These are phyloP conservation scores for Coturnix japonica DNA, from an alignment of 2,113 vertebrate genomes.

Conservation along the genomic window DNA sequence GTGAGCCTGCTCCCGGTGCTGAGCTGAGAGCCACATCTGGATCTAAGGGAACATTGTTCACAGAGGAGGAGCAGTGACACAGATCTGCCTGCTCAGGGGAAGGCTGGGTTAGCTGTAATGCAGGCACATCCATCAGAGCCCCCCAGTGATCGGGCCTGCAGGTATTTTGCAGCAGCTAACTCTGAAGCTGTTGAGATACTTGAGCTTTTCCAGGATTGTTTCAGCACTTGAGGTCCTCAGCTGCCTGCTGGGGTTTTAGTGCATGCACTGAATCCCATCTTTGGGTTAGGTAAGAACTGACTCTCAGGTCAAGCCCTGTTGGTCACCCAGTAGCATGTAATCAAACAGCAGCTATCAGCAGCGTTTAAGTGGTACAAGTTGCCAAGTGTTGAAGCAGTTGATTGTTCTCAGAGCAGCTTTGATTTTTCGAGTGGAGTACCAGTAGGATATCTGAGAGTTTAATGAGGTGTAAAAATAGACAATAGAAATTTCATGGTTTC, in stretches of 20 bases:
- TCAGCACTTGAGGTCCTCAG: not conserved
- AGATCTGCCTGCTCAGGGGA: not conserved
- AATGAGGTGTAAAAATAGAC: not conserved
- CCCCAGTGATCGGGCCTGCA: not conserved
- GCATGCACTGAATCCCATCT: not conserved
- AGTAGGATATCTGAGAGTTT: not conserved
- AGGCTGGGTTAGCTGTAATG: not conserved
- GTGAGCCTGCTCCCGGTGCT: not conserved
- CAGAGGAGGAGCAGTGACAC: fast-evolving
- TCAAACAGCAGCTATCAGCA: not conserved
- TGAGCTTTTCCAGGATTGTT: not conserved
- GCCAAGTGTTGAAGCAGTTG: not conserved
- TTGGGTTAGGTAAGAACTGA: not conserved
- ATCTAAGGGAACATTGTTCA: not conserved
- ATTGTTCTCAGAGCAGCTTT: not conserved
- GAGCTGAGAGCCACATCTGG: not conserved
- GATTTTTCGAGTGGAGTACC: not conserved
- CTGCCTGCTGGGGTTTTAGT: not conserved
- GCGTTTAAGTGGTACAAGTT: not conserved
- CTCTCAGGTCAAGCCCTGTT: not conserved
- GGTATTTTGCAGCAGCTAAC: not conserved
- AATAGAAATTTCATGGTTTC: not conserved
- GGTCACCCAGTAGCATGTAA: not conserved
- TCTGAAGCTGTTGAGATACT: not conserved
- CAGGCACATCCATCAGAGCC: not conserved